Evolutionary conservation across 2,888 invertebrate genomes (phyloP).

Genomic region (Plagiodera versicolora): DNA sequence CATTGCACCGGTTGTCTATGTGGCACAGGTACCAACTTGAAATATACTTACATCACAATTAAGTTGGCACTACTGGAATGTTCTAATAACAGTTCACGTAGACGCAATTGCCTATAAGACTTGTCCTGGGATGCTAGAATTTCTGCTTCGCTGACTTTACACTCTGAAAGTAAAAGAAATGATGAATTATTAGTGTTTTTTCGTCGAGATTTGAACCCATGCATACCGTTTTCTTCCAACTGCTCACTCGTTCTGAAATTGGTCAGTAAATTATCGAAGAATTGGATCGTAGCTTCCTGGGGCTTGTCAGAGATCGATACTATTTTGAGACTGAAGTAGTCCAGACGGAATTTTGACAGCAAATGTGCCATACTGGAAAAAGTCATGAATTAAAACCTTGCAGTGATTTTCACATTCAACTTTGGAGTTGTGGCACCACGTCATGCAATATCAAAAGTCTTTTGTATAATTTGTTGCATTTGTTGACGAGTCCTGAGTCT

Average conservation of each 20-base stretch:
- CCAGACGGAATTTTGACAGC: conserved; percentile 90
- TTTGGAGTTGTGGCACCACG: no score
- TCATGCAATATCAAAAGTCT: no score
- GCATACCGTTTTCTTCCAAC: conserved; percentile 45
- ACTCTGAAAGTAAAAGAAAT: conserved; percentile 56
- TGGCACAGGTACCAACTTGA: no score
- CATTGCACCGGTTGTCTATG: no score
- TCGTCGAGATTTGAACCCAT: conserved; percentile 1
- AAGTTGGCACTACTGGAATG: conserved; percentile 87
- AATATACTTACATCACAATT: conserved; percentile 83
- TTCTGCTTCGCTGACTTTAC: conserved; percentile 72
- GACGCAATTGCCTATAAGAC: conserved; percentile 86
- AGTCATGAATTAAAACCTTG: no score
- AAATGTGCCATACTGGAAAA: conserved; percentile 86
- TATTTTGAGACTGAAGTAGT: conserved; percentile 89
- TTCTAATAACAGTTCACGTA: conserved; percentile 85
- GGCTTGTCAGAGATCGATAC: conserved; percentile 88
- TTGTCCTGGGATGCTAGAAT: conserved; percentile 77
- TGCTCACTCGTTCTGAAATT: conserved; percentile 62
- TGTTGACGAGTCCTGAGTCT: no score
- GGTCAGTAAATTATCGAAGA: conserved; percentile 72
- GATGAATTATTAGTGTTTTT: no score
- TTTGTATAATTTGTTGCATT: no score
- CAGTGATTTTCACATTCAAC: no score
- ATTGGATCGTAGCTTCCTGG: conserved; percentile 68